Evolutionary conservation across 1,140 invertebrate species (phyloP).

Genomic region (Sesamia nonagrioides): DNA sequence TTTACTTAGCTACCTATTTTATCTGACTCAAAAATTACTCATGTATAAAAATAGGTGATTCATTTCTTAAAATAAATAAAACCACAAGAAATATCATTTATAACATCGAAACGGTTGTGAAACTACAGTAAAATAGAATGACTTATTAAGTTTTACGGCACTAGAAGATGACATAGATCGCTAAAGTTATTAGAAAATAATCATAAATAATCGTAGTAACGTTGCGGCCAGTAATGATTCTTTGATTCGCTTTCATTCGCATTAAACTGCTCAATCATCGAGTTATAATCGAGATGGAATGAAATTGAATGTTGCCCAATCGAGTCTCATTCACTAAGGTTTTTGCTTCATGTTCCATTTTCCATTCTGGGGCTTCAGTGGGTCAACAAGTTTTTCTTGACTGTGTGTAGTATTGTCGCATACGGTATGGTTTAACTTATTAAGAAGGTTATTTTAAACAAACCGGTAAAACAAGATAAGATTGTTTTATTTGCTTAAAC

Average conservation of each 20-base stretch:
- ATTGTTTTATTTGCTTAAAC: no score
- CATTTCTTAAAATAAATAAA: neutral
- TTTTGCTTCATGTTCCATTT: constrained; percentile 33
- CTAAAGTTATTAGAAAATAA: constrained; percentile 4
- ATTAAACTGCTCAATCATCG: constrained; percentile 23
- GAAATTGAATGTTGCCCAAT: constrained; percentile 39
- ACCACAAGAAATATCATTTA: neutral
- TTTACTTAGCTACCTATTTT: no score
- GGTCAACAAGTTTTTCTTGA: constrained; percentile 70
- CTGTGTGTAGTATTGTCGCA: neutral
- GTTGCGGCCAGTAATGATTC: constrained; percentile 2
- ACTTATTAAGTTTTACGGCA: constrained; percentile 12
- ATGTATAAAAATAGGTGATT: neutral
- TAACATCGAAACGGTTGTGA: neutral
- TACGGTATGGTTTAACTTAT: neutral
- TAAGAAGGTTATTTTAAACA: no score
- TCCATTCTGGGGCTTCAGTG: constrained; percentile 48
- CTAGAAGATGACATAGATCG: neutral
- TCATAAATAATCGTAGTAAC: constrained; percentile 8
- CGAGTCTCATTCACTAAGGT: constrained; percentile 42
- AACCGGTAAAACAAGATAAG: no score
- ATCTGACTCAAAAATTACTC: no score
- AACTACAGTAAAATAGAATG: constrained; percentile 5
- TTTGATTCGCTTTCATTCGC: constrained; percentile 27
- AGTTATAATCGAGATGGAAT: constrained; percentile 20